These are phyloP conservation scores for Corythaixoides concolor DNA, from an alignment of 2,113 vertebrate genomes.

Conservation along the genomic window DNA sequence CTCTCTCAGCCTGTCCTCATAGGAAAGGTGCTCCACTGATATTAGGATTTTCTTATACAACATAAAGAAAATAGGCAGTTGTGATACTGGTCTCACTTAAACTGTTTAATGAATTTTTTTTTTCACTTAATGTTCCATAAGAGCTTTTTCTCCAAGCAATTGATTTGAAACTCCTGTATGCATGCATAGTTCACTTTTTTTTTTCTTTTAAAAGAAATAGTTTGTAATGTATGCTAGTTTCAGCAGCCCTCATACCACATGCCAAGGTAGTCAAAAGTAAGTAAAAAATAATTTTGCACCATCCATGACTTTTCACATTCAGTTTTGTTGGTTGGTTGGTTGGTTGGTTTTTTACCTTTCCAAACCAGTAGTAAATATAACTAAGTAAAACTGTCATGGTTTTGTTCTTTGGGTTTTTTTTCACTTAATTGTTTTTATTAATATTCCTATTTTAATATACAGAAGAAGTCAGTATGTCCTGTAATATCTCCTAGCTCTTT, in stretches of 20 bases:
- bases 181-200: not conserved
- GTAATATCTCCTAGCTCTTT: not conserved
- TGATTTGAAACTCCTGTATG: not conserved
- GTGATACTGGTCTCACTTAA: not conserved
- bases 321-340: too few relatives aligned
- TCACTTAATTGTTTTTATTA: not conserved
- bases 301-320: not conserved
- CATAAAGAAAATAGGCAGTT: not conserved
- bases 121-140: not conserved
- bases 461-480: not conserved
- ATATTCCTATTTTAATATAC: not conserved
- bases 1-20: too few relatives aligned
- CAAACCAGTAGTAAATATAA: not conserved
- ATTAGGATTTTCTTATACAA: not conserved
- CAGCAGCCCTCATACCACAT: not conserved
- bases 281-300: not conserved
- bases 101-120: not conserved
- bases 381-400: not conserved
- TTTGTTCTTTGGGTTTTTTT: not conserved
- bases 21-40: too few relatives aligned
- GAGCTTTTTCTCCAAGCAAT: not conserved
- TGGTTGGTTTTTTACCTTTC: not conserved
- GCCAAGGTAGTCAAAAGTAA: not conserved
- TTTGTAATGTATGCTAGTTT: not conserved
- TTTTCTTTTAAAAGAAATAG: not conserved